Evolutionary conservation across 1,140 invertebrate genomes (phyloP), one percentile per base, ranked within the genome.

Genomic region (Danaus plexippus): DNA sequence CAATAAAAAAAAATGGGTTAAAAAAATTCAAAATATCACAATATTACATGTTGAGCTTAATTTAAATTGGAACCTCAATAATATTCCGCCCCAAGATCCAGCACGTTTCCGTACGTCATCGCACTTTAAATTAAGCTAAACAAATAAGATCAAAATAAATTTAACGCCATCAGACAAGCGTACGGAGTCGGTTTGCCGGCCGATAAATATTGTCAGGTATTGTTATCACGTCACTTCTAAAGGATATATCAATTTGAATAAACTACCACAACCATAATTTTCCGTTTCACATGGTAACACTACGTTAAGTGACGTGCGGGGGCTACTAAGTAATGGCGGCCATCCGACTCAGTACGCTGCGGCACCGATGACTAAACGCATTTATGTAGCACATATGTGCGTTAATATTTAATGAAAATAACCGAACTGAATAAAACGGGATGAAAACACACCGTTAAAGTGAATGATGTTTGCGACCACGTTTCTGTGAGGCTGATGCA

Each of bases 11-110:
- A 82, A 82, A 73, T 68, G 70, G 75, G 71, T 75, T 75, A 81
- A 80, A 59, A 57, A 72, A 81, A 76, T 75, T 77, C 72, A 86
- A 87, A 87, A 87, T 88, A 87, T 88, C 85, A 87, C 87, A 88
- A 79, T 78, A 83, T 79, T 84, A 87, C 68, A 76, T 80, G 83
- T 87, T 85, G 83, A 87, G 85, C 85, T 87, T 83, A 86, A 87
- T 87, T 87, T 79, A 85, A 87, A 81, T 7, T 54, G 54, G 75
- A 71, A 66, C 57, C 55, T 47, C 54, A 66, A 55, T 69, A 71
- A 45, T 11, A 52, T 42, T 51, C 40, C 54, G 18, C 46, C 70
- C 72, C 73, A 65, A 66, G 66, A 62, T 57, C 63, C 73, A 65
- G 64, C 69, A 57, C 52, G 40, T 42, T 41, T 45, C 43, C 42